Evolutionary conservation across 2,797 vertebrate species (phyloP).

Genomic region (Liasis olivaceus): DNA sequence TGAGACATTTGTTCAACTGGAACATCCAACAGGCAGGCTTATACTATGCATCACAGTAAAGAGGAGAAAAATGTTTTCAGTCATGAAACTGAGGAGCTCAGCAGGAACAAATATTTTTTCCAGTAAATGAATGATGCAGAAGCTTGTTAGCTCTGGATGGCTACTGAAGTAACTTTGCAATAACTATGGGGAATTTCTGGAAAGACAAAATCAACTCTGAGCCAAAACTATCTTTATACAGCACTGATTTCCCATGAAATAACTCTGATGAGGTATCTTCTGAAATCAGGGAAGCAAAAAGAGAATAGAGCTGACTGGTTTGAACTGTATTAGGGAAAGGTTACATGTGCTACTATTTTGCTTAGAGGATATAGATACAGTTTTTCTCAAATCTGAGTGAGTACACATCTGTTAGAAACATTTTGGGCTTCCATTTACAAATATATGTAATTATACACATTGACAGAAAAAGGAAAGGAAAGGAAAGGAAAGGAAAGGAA

Average conservation of each 20-base stretch:
- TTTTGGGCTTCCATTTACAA: slow-evolving; percentile 52
- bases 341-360: slow-evolving; percentile 56
- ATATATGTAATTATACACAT: slow-evolving; percentile 53
- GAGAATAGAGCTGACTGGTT: slow-evolving; percentile 3
- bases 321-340: slow-evolving; percentile 18
- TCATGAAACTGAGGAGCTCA: slow-evolving; percentile 55
- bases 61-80: slow-evolving; percentile 58
- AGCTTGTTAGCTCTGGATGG: slow-evolving; percentile 44
- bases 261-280: background rate
- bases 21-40: slow-evolving; percentile 43
- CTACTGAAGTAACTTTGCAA: background rate
- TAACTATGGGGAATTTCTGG: slow-evolving; percentile 14
- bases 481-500: slow-evolving; percentile 30
- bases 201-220: slow-evolving; percentile 67
- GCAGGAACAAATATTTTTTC: slow-evolving; percentile 57
- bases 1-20: slow-evolving; percentile 59
- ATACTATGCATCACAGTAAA: slow-evolving; percentile 23
- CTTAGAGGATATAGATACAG: slow-evolving; percentile 66
- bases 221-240: slow-evolving; percentile 59
- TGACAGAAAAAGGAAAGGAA: slow-evolving; percentile 53
- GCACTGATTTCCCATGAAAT: background rate
- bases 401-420: slow-evolving; percentile 46
- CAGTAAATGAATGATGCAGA: slow-evolving; percentile 49
- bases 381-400: slow-evolving; percentile 51
- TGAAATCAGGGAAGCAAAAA: background rate